Conservation (phyloP, 23 tunicate species). For the Styela plicata region DNA sequence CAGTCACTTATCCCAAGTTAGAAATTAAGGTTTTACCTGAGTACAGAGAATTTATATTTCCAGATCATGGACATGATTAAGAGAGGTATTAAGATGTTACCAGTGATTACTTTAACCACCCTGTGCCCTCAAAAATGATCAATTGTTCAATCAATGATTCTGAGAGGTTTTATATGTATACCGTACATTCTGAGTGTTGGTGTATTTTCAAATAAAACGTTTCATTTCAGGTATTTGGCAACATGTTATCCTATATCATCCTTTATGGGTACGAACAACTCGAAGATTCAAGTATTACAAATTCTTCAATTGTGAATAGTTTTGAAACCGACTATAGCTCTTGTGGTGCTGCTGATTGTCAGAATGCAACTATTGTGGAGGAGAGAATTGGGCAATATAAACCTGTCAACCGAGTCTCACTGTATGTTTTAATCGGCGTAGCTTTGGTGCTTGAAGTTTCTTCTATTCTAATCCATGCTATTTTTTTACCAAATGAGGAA, state of each 20-base stretch:
- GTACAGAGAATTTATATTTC: too few species aligned
- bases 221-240: constrained; percentile 7
- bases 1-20: too few species aligned
- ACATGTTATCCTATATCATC: neutral
- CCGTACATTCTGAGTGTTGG: too few species aligned
- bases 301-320: neutral
- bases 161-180: too few species aligned
- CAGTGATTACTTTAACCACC: too few species aligned
- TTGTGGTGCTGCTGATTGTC: constrained; percentile 11
- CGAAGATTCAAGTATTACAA: neutral
- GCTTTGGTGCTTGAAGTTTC: neutral
- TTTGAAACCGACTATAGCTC: neutral
- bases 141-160: too few species aligned
- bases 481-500: constrained; percentile 11
- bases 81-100: too few species aligned
- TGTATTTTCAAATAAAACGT: too few species aligned
- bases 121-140: too few species aligned
- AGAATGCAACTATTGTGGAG: neutral
- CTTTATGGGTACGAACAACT: constrained; percentile 7
- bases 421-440: constrained; percentile 11
- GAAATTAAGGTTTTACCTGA: too few species aligned
- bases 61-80: too few species aligned
- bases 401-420: constrained; percentile 14
- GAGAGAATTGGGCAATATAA: neutral
- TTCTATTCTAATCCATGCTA: neutral